phyloP scores from a whole-genome alignment of 30 jellyfish, hydroid and myxozoan species.

The Hydractinia symbiolongicarpus region DNA sequence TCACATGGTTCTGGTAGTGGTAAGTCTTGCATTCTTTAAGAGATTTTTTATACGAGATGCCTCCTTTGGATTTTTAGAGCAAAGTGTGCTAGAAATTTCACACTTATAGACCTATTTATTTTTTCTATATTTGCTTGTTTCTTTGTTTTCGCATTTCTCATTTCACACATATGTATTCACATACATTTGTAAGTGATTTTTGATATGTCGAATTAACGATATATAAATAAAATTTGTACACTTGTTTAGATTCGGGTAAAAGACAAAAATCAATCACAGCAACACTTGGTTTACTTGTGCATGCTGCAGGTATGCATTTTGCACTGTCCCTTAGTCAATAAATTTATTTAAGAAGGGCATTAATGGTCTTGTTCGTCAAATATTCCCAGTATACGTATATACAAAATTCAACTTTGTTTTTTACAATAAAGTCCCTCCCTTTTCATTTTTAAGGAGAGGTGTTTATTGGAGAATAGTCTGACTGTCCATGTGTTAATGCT shows the following conservation, averaged over 20 bases:
- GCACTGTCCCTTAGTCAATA: no score
- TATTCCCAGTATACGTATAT: no score
- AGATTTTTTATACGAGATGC: neutral
- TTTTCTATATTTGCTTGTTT: neutral
- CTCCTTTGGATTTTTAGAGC: no score
- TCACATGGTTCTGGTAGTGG: conserved; percentile 74
- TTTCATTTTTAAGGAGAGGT: no score
- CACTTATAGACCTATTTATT: no score
- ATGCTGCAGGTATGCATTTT: conserved; percentile 84
- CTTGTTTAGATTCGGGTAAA: conserved; percentile 38
- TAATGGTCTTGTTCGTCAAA: no score
- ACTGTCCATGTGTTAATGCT: neutral
- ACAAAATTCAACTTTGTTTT: no score
- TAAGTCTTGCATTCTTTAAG: neutral
- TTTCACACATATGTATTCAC: neutral
- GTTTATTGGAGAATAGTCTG: neutral
- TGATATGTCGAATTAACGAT: neutral
- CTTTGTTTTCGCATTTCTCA: neutral
- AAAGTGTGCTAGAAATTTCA: no score
- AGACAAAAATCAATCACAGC: conserved; percentile 66
- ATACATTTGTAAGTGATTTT: neutral
- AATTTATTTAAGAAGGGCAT: no score
- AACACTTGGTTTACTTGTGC: conserved; percentile 85
- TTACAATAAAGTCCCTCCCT: no score
- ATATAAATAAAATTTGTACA: neutral